Base-by-base conservation (phyloP, 2,797 vertebrate species). In the Geotrypetes seraphini region DNA sequence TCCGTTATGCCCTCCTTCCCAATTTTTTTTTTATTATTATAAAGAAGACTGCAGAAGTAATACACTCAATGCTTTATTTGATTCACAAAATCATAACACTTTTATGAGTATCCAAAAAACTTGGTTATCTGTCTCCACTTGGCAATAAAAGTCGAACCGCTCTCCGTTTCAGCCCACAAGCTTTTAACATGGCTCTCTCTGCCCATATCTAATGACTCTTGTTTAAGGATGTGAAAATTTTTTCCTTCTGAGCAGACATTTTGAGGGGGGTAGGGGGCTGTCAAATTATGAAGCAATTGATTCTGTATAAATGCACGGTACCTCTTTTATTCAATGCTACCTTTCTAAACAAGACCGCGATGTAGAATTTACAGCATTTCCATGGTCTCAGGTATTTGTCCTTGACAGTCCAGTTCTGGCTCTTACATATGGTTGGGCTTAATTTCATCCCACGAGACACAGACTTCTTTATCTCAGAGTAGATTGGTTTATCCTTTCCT, bases 101-200 rank as follows among this genome's bases (percentile, higher is more conserved):
- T 60, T 61, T 71, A 73, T 71, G 63, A 47, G 45, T 47, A 58
- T 47, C 47, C 5, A 3, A 52, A 43, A 63, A 66, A 71, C 57
- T 53, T 31, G 43, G 36, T 61, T 71, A 63, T 61, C 43, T 45
- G 6, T 44, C 43, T 5, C 30, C 30, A 23, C 31, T 36, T 51
- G 15, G 48, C 44, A 57, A 50, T 64, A 64, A 50, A 69, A 57
- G 43, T 29, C 50, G 59, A 64, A 71, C 64, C 67, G 57, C 49
- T 58, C 40, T 52, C 5, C 38, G 34, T 33, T 43, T 40, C 36
- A 51, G 36, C 39, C 40, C 38, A 0, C 1, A 57, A 31, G 43
- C 29, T 36, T 28, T 42, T 47, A 45, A 56, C 28, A 31, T 47
- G n/a, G 61, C 29, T 49, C 58, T n/a, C 60, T 46, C 66, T 63